These are phyloP conservation scores for Diaperis boleti DNA, from an alignment of 2,888 invertebrate genomes.

Conservation along the genomic window DNA sequence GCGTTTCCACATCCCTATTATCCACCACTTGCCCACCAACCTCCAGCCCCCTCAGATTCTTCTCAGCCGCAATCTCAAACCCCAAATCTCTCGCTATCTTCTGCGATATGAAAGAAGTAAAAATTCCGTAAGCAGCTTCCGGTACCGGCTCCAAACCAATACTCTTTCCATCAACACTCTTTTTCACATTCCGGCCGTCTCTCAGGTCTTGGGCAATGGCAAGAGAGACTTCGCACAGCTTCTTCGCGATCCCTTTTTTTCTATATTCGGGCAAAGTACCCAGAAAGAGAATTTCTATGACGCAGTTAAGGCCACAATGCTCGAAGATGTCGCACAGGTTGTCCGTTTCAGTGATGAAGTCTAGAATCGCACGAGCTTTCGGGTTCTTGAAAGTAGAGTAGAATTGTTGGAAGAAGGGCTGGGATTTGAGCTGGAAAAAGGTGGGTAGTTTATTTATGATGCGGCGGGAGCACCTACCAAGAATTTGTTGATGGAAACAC, in stretches of 20 bases:
- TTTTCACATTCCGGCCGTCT: conserved; percentile 47
- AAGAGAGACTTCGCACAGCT: conserved; percentile 69
- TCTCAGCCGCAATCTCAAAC: conserved; percentile 67
- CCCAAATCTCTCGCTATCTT: conserved; percentile 70
- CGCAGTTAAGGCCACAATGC: conserved; percentile 72
- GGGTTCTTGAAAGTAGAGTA: conserved; percentile 70
- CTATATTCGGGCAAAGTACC: conserved; percentile 70
- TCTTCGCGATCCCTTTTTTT: conserved; percentile 68
- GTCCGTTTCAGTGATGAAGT: conserved; percentile 73
- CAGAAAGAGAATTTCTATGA: conserved; percentile 78
- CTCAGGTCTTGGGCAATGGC: conserved; percentile 65
- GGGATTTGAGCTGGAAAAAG: conserved; percentile 52
- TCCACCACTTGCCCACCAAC: not conserved
- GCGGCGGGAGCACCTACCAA: conserved; percentile 69
- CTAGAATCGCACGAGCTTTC: conserved; percentile 71
- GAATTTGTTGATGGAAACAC: conserved; percentile 77
- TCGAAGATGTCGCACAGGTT: conserved; percentile 72
- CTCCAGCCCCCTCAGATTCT: not conserved
- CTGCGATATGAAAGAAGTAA: conserved; percentile 71
- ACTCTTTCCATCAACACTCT: conserved; percentile 40
- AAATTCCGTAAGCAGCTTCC: conserved; percentile 72
- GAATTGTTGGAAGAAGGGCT: conserved; percentile 70
- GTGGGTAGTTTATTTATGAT: not conserved
- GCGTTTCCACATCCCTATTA: not conserved
- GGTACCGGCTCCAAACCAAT: conserved; percentile 63